These are phyloP conservation scores for Heterodera filipjevi DNA, from an alignment of 2,888 invertebrate genomes.

Conservation along the genomic window DNA sequence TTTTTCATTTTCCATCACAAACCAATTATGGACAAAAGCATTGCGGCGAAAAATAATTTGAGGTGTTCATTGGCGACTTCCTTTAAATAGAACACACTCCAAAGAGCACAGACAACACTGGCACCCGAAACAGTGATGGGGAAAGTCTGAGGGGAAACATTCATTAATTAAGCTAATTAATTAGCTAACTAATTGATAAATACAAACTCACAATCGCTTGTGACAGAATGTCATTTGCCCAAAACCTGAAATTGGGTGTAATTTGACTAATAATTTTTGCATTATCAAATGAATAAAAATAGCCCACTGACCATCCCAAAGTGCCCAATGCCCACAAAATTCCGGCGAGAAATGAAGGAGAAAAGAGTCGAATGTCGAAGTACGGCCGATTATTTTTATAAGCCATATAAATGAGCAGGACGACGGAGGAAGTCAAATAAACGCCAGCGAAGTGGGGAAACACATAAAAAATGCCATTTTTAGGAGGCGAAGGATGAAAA, in stretches of 20 bases:
- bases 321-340: slow-evolving; percentile 69
- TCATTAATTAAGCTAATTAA: not conserved
- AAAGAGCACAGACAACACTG: slow-evolving; percentile 67
- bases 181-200: slow-evolving; percentile 31
- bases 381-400: slow-evolving; percentile 31
- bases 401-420: slow-evolving; percentile 66
- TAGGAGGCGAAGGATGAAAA: slow-evolving; percentile 51
- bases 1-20: not conserved
- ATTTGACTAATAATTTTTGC: not conserved
- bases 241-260: slow-evolving; percentile 64
- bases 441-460: slow-evolving; percentile 69
- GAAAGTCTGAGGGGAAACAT: slow-evolving; percentile 1
- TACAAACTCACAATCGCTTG: slow-evolving; percentile 56
- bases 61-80: slow-evolving; percentile 66
- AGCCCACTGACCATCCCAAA: slow-evolving; percentile 69
- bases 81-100: slow-evolving; percentile 68
- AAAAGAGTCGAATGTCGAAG: slow-evolving; percentile 49
- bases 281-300: slow-evolving; percentile 61
- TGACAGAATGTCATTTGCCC: slow-evolving; percentile 68
- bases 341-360: slow-evolving; percentile 68
- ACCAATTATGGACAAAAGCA: slow-evolving; percentile 54
- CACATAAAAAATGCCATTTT: slow-evolving; percentile 65
- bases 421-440: slow-evolving; percentile 65
- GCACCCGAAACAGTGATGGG: slow-evolving; percentile 19
- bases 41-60: slow-evolving; percentile 50